Base-by-base conservation (phyloP, 2,888 invertebrate genomes). In the Torymus texanus region DNA sequence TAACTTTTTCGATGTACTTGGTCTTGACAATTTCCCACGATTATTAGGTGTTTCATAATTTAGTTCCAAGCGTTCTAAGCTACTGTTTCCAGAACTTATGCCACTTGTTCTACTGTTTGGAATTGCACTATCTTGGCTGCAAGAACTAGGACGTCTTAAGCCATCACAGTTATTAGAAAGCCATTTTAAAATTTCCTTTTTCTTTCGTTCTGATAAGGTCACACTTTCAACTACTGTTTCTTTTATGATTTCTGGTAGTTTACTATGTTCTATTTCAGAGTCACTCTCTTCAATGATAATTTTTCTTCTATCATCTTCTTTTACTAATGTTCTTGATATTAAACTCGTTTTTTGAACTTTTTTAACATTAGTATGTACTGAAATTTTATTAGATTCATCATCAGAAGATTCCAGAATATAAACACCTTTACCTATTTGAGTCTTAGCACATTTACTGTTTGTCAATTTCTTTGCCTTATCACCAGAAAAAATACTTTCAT, bases 31-130 rank as follows among this genome's bases (percentile, higher is more conserved):
- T 82, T 83, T 89, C 0, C 81, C 87, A 51, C 90, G 87, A 82
- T 90, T 90, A 81, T 90, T 90, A 12, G 90, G 90, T 12, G 90
- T 90, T 82, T 90, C 90, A 81, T 88, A 87, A 73, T 87, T 85
- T 81, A 85, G 66, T 65, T 90, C 90, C 4, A 90, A 82, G 76
- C 89, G 85, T 53, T 90, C 90, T 67, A 90, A 83, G 74, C 89
- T 90, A 58, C 89, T 90, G 62, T 90, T 87, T 5, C 89, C 90
- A 53, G 89, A 90, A 66, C 85, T 87, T 24, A 81, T 18, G 75
- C 86, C 86, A 72, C 85, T 84, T 71, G 75, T 85, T 29, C 83
- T 85, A 66, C 84, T 87, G 8, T 83, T 83, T 12, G 88, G 83
- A 50, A 88, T 71, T 67, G 84, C 83, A 79, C 87, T 87, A 16